Base-by-base conservation (phyloP, 1,140 invertebrate genomes). In the Drosophila leontia region DNA sequence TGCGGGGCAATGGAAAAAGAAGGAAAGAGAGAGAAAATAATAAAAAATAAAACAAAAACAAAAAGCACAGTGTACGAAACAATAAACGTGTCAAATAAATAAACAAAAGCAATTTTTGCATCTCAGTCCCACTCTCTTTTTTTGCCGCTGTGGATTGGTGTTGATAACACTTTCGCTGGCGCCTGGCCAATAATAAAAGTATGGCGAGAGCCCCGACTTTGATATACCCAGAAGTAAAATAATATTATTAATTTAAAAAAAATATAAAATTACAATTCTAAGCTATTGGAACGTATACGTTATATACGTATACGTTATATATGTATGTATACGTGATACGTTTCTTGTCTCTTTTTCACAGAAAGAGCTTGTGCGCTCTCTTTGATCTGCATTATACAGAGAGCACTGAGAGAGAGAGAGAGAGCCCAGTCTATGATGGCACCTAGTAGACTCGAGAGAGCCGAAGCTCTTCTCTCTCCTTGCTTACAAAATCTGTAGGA, bases 131-230 rank as follows among this genome's bases (percentile, higher is more conserved):
- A 17, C 29, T 37, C 42, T 23, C 44, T n/a, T 9, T 56, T 56
- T 29, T 26, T 9, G 29, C 29, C 32, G 8, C 39, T 70, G 41
- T 55, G 62, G 12, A 45, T 69, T 42, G 63, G 74, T 78, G 74
- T 77, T 69, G 75, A 69, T 78, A 78, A 78, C 75, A 78, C 75
- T 78, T 78, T 78, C 75, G 47, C 55, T 76, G 74, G 72, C 50
- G 32, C 29, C 48, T 26, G 32, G 51, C 71, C 61, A 58, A 57
- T 41, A 67, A 47, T 42, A 50, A 65, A 57, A 32, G 9, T 8
- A 2, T 17, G 23, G 12, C 11, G 17, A 56, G 12, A 3, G 53
- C 1, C 1, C 1, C 35, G 53, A 41, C 35, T 56, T 23, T 23
- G 3, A 12, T n/a, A 26, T 56, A n/a, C 53, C 35, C 7, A 15